A percentile compares a stretch with the other conserved stretches of the same genome.
These are phyloP conservation scores for Taeniopygia guttata DNA, from an alignment of 2,797 vertebrate genomes.

Conservation along the genomic window DNA sequence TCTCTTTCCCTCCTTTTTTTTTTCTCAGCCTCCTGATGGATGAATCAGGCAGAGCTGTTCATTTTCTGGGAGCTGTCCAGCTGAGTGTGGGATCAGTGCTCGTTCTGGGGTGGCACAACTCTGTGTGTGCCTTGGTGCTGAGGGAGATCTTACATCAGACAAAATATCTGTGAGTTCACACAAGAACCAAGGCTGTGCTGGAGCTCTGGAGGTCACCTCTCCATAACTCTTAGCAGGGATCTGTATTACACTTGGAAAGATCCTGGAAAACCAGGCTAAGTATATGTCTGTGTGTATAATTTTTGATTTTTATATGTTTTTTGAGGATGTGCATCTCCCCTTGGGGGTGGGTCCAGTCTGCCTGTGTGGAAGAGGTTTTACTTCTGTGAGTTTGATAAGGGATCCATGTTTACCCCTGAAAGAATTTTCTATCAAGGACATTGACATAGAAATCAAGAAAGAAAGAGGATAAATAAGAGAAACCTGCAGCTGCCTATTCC, in stretches of 20 bases:
- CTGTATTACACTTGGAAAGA: background rate
- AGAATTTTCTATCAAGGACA: background rate
- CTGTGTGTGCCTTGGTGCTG: background rate
- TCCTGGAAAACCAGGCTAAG: background rate
- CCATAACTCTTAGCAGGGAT: no score
- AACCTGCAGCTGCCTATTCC: background rate
- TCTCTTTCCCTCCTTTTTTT: background rate
- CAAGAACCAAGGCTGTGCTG: background rate
- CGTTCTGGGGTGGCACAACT: background rate
- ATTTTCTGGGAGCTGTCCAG: background rate
- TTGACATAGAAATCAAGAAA: background rate
- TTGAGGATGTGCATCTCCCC: background rate
- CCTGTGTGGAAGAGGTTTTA: background rate
- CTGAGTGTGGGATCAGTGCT: background rate
- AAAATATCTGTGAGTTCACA: background rate
- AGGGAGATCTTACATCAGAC: background rate
- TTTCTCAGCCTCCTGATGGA: background rate
- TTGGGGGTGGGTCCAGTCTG: background rate
- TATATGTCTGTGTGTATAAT: fast-evolving
- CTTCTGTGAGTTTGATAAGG: background rate
- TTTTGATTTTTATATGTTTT: background rate
- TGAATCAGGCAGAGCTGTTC: background rate
- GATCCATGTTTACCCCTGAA: background rate
- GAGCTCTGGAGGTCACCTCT: background rate
- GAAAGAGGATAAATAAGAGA: background rate